Percentiles rank a stretch among this genome's conserved stretches.
phyloP scores from a whole-genome alignment of 2,888 invertebrate species.

The Drosophila leonis region DNA sequence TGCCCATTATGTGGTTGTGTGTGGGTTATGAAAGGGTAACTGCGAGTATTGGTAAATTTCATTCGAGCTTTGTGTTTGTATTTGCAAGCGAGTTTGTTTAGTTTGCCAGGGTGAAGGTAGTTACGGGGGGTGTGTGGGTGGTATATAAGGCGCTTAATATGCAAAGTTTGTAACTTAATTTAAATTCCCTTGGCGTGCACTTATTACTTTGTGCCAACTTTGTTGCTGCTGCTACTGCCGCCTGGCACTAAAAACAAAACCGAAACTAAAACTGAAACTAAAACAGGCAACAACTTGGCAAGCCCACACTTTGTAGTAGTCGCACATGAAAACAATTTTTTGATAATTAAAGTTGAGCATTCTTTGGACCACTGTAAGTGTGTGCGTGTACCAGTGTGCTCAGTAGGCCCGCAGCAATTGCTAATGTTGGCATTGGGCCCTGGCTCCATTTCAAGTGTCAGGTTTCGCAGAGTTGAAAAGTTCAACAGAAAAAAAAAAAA shows the following conservation, averaged over 20 bases:
- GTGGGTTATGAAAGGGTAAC: constrained; percentile 45
- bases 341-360: constrained; percentile 65
- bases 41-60: constrained; percentile 53
- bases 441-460: constrained; percentile 66
- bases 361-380: constrained; percentile 22
- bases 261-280: constrained; percentile 46
- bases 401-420: constrained; percentile 51
- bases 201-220: constrained; percentile 69
- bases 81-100: constrained; percentile 50
- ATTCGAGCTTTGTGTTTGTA: constrained; percentile 47
- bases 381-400: constrained; percentile 5
- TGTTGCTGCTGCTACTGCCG: constrained; percentile 32
- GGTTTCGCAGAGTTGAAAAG: constrained; percentile 55
- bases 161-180: constrained; percentile 75
- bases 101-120: constrained; percentile 1
- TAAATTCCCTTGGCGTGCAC: constrained; percentile 72
- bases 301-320: constrained; percentile 59
- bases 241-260: constrained; percentile 58
- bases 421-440: constrained; percentile 60
- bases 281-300: constrained; percentile 55
- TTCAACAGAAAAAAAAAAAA: constrained; percentile 34
- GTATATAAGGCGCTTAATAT: constrained; percentile 63
- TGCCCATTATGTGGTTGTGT: constrained; percentile 52
- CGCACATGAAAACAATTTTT: constrained; percentile 67
- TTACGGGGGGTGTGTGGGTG: not conserved